phyloP scores from a whole-genome alignment of 1,140 invertebrate species.

The Drosophila sproati region DNA sequence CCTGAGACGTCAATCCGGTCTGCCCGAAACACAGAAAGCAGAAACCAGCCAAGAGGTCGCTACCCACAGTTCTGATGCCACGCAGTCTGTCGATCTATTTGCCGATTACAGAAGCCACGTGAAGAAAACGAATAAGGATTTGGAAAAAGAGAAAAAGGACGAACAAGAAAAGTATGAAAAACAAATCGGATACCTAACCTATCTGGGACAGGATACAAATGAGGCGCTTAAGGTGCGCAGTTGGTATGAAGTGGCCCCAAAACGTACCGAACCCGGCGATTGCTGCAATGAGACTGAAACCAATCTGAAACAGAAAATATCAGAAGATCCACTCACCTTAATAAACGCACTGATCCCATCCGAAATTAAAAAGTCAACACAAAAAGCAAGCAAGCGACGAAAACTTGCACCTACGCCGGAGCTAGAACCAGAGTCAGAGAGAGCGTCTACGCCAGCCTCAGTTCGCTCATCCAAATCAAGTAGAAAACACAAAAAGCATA shows the following conservation, averaged over 20 bases:
- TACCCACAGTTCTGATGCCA: slow-evolving; percentile 33
- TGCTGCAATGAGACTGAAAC: slow-evolving; percentile 86
- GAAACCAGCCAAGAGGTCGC: neutral
- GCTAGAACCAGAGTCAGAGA: neutral
- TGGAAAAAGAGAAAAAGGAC: slow-evolving; percentile 95
- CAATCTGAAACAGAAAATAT: slow-evolving; percentile 87
- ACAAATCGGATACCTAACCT: slow-evolving; percentile 97
- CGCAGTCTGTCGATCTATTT: slow-evolving; percentile 93
- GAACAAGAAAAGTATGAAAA: slow-evolving; percentile 99
- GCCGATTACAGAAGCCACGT: slow-evolving; percentile 92
- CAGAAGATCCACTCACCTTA: slow-evolving; percentile 90
- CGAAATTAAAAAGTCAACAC: slow-evolving; percentile 25
- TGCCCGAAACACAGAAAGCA: slow-evolving; percentile 75
- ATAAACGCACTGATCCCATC: slow-evolving; percentile 69
- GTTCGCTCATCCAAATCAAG: slow-evolving; percentile 31
- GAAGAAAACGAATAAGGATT: slow-evolving; percentile 91
- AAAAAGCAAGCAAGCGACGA: slow-evolving; percentile 3
- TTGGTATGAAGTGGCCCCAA: slow-evolving; percentile 92
- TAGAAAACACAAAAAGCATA: slow-evolving; percentile 62
- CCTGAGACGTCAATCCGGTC: slow-evolving; percentile 88
- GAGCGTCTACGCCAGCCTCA: neutral
- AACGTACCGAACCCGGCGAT: slow-evolving; percentile 42
- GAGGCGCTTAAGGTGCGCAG: slow-evolving; percentile 92
- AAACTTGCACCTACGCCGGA: slow-evolving; percentile 25
- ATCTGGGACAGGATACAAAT: slow-evolving; percentile 96